These are phyloP conservation scores for Ochotona curzoniae DNA, from an alignment of 2,113 vertebrate genomes.

Conservation along the genomic window DNA sequence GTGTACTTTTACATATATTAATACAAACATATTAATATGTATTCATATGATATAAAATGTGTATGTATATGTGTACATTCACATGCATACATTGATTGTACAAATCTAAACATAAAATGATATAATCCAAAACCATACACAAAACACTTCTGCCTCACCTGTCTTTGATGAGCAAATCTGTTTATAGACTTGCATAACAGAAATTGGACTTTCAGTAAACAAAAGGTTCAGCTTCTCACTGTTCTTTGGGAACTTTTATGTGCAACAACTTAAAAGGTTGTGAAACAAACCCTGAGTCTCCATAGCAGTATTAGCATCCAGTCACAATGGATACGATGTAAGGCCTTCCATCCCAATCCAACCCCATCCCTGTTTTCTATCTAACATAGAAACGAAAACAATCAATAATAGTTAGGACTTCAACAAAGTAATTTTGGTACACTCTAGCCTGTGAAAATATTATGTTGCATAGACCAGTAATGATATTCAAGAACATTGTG, in stretches of 20 bases:
- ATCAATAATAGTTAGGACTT: background rate
- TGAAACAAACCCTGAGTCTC: background rate
- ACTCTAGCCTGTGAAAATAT: background rate
- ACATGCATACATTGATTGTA: background rate
- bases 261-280: background rate
- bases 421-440: background rate
- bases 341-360: fast-evolving
- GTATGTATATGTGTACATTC: background rate
- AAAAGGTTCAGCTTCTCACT: background rate
- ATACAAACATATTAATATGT: background rate
- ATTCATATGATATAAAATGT: background rate
- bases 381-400: no score
- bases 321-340: background rate
- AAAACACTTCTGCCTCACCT: background rate
- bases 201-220: background rate
- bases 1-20: no score
- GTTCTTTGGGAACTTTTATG: background rate
- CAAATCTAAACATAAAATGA: background rate
- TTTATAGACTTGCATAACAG: background rate
- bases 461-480: no score
- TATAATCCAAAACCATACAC: background rate
- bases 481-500: no score
- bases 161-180: background rate
- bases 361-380: no score
- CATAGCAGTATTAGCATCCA: background rate